Conservation (phyloP, 2,888 invertebrate species). For the Acanthoscelides obtectus region DNA sequence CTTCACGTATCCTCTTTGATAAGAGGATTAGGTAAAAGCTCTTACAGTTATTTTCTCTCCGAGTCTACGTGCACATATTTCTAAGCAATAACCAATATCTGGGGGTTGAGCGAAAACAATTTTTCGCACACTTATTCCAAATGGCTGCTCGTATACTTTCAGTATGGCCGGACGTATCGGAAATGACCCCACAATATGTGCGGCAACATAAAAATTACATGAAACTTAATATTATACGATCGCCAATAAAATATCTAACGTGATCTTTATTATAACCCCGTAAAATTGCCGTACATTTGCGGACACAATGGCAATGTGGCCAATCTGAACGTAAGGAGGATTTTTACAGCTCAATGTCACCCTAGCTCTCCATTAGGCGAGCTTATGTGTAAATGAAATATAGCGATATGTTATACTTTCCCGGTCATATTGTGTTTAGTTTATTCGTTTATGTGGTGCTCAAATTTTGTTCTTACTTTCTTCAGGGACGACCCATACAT, state of each 20-base stretch:
- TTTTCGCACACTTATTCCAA: background rate
- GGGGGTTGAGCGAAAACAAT: background rate
- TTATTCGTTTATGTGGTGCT: background rate
- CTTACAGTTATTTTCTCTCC: too few species aligned
- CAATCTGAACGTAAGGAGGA: background rate
- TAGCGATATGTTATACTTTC: background rate
- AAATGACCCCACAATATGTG: background rate
- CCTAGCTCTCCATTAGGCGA: background rate
- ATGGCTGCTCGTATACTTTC: background rate
- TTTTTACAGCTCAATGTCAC: background rate
- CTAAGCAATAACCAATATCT: background rate
- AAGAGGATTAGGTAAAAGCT: too few species aligned
- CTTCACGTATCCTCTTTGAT: too few species aligned
- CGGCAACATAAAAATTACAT: background rate
- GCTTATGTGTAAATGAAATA: background rate
- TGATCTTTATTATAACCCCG: background rate
- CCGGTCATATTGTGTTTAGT: background rate
- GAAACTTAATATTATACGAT: background rate
- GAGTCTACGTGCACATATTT: background rate
- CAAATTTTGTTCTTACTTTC: background rate
- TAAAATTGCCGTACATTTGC: background rate
- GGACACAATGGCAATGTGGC: background rate
- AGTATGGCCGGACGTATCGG: background rate
- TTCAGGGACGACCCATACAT: too few species aligned
- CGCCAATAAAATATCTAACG: background rate